Percentiles rank a stretch among this genome's conserved stretches.
Evolutionary conservation across 2,113 vertebrate species (phyloP).

Genomic region (Monarcha castaneiventris): DNA sequence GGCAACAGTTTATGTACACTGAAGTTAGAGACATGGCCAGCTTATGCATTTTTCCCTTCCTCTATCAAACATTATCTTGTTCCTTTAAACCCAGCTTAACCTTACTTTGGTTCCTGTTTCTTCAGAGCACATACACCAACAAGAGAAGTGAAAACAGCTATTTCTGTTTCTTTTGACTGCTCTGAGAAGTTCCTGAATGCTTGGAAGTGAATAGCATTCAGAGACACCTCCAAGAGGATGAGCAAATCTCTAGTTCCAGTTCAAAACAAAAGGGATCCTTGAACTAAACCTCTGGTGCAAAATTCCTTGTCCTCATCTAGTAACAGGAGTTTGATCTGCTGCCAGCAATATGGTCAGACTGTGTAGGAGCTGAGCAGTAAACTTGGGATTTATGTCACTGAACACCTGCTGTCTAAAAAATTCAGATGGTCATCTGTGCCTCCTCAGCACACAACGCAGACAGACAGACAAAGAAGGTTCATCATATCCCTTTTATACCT

Average conservation of each 20-base stretch:
- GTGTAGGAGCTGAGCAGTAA: neutral
- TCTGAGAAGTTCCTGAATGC: neutral
- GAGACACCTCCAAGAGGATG: neutral
- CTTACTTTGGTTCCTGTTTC: slow-evolving; percentile 49
- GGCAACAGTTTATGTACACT: neutral
- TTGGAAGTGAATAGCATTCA: neutral
- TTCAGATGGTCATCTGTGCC: neutral
- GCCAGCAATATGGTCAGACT: neutral
- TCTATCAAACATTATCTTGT: slow-evolving; percentile 11
- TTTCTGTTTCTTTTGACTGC: slow-evolving; percentile 15
- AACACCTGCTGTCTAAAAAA: neutral
- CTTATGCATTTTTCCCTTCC: neutral
- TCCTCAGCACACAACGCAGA: neutral
- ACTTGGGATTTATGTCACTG: neutral
- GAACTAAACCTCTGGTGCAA: neutral
- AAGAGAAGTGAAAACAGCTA: slow-evolving; percentile 39
- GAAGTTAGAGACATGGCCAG: neutral
- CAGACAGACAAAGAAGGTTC: neutral
- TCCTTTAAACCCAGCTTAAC: slow-evolving; percentile 52
- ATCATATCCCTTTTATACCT: neutral
- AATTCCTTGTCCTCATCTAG: neutral
- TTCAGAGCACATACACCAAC: neutral
- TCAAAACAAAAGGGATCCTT: neutral
- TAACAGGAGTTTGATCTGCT: neutral
- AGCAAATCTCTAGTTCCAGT: neutral